Conservation (phyloP, 2,797 vertebrate species). For the Urocyon cinereoargenteus region DNA sequence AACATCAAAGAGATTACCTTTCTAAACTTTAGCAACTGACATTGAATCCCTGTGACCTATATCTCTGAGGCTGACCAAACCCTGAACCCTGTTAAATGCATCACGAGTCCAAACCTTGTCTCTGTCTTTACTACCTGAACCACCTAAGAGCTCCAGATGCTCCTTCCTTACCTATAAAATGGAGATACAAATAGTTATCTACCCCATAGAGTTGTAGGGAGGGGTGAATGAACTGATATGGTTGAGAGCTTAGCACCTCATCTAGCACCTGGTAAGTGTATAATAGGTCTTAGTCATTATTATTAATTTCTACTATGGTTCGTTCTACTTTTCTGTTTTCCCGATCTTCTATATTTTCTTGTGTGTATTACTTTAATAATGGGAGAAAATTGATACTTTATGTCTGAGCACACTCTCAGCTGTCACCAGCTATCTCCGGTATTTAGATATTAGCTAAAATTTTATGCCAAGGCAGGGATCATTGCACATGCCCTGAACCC, state of each 20-base stretch:
- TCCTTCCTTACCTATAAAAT: not conserved
- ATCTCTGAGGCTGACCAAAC: not conserved
- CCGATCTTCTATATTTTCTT: slow-evolving; percentile 21
- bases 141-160: not conserved
- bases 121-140: not conserved
- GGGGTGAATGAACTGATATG: not conserved
- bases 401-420: not conserved
- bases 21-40: not conserved
- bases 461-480: slow-evolving; percentile 37
- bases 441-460: not conserved
- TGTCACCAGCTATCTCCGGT: slow-evolving; percentile 20
- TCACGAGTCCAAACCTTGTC: not conserved
- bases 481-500: slow-evolving; percentile 10
- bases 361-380: slow-evolving; percentile 39
- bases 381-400: not conserved
- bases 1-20: not conserved
- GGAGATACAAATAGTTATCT: not conserved
- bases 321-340: slow-evolving; percentile 19
- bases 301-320: not conserved
- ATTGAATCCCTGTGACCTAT: not conserved
- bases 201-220: not conserved
- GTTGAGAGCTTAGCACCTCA: not conserved
- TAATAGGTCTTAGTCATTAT: not conserved
- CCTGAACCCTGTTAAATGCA: not conserved
- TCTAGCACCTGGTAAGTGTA: not conserved